Conservation (phyloP, 1,140 invertebrate species). For the Meteorus sp. region DNA sequence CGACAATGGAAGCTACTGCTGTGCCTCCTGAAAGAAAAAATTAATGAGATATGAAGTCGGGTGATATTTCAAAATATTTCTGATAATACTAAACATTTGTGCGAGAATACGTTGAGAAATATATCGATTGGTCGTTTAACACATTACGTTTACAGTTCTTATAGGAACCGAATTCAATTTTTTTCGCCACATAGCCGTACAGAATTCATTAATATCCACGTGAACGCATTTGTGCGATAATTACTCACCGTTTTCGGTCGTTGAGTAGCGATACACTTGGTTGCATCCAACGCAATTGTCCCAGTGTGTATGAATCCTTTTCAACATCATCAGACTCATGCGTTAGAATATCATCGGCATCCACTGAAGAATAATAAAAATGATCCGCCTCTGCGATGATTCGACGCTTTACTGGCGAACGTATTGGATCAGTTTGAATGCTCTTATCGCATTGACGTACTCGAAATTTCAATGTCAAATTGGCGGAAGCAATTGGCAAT, state of each 20-base stretch:
- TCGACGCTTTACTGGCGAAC: conserved; percentile 51
- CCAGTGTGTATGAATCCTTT: conserved; percentile 44
- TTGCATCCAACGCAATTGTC: conserved; percentile 41
- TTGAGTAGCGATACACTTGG: conserved; percentile 46
- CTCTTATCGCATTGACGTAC: conserved; percentile 63
- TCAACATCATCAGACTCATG: conserved; percentile 36
- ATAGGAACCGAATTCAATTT: too few species aligned
- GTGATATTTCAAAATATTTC: neutral
- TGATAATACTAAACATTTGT: too few species aligned
- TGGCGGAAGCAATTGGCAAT: conserved; percentile 31
- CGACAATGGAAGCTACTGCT: conserved; percentile 55
- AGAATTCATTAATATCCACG: too few species aligned
- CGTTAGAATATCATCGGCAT: conserved; percentile 36
- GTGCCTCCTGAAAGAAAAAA: conserved; percentile 47
- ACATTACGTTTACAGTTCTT: too few species aligned
- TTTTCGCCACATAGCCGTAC: too few species aligned
- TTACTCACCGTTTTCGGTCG: conserved; percentile 53
- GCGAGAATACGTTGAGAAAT: too few species aligned
- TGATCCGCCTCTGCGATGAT: conserved; percentile 51
- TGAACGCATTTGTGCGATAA: neutral
- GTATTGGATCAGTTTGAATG: conserved; percentile 61
- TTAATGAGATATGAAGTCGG: neutral
- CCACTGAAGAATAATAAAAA: conserved; percentile 42
- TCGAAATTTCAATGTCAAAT: conserved; percentile 59
- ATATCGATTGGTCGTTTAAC: too few species aligned